phyloP scores from a whole-genome alignment of 2,797 vertebrate genomes.

The Typhlichthys eigenmanni region DNA sequence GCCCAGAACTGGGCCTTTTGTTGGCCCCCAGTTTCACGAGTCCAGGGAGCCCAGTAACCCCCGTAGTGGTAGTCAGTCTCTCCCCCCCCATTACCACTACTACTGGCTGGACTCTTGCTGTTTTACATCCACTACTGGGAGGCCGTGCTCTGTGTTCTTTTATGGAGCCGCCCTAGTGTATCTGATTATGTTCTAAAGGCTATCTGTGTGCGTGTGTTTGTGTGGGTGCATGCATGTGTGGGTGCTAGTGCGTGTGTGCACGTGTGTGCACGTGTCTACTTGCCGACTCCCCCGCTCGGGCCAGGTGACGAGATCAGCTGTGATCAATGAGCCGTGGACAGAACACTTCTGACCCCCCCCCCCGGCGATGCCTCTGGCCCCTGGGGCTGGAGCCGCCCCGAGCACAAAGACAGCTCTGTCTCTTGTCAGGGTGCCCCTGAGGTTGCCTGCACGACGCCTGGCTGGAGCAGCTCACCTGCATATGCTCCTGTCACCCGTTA shows the following conservation, averaged over 20 bases:
- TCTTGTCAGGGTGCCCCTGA: constrained; percentile 67
- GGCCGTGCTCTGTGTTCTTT: constrained; percentile 57
- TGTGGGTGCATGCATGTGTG: constrained; percentile 10
- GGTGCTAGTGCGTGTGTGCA: constrained; percentile 22
- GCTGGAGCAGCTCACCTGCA: constrained; percentile 65
- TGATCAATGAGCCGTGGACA: constrained; percentile 85
- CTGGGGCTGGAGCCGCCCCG: constrained; percentile 65
- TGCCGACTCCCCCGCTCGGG: constrained; percentile 51
- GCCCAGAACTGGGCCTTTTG: constrained; percentile 78
- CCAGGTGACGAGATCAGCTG: constrained; percentile 81
- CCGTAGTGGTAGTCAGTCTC: constrained; percentile 54
- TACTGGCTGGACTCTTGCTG: constrained; percentile 50
- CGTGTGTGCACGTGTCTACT: constrained; percentile 44
- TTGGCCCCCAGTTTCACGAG: constrained; percentile 71
- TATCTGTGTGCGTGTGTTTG: constrained; percentile 33
- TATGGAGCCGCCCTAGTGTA: constrained; percentile 55
- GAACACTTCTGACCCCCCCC: constrained; percentile 83
- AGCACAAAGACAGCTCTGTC: constrained; percentile 76
- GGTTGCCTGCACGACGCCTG: constrained; percentile 60
- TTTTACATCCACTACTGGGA: constrained; percentile 48
- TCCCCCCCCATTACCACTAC: constrained; percentile 68
- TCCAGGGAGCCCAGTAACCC: constrained; percentile 74
- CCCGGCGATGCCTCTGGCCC: constrained; percentile 71
- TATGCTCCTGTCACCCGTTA: constrained; percentile 37
- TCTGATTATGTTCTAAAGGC: constrained; percentile 63